phyloP scores from a whole-genome alignment of 2,113 vertebrate genomes.

The Hippocampus guttulatus region DNA sequence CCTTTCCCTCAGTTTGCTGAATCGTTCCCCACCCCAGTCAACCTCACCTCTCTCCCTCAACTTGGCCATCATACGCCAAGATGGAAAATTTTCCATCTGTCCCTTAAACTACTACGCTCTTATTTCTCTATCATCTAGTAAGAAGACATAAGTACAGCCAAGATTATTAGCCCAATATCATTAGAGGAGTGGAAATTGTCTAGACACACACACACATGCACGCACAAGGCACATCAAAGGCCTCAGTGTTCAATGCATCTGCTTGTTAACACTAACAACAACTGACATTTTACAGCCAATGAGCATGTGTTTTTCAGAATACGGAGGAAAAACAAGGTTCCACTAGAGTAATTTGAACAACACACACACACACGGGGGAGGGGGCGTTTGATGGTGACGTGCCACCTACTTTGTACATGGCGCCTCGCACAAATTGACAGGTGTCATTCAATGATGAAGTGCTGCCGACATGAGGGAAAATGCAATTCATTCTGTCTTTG shows the following conservation, averaged over 20 bases:
- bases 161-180: constrained; percentile 35
- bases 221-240: constrained; percentile 39
- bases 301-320: constrained; percentile 28
- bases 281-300: constrained; percentile 28
- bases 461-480: background rate
- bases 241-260: constrained; percentile 30
- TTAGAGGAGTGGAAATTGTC: constrained; percentile 33
- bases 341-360: too few relatives aligned
- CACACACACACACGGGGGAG: too few relatives aligned
- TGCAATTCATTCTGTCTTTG: background rate
- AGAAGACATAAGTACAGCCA: background rate
- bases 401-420: background rate
- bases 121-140: background rate
- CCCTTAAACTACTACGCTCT: background rate
- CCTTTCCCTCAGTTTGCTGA: constrained; percentile 11
- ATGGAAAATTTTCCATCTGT: background rate
- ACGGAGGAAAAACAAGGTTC: background rate
- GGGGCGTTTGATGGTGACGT: background rate
- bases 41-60: constrained; percentile 21
- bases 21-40: constrained; percentile 1
- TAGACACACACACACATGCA: constrained; percentile 16
- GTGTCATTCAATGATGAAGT: background rate
- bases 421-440: background rate
- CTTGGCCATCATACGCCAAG: background rate
- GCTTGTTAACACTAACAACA: constrained; percentile 53